Base-by-base conservation (phyloP, 2,888 invertebrate genomes). In the Pristionchus entomophagus region DNA sequence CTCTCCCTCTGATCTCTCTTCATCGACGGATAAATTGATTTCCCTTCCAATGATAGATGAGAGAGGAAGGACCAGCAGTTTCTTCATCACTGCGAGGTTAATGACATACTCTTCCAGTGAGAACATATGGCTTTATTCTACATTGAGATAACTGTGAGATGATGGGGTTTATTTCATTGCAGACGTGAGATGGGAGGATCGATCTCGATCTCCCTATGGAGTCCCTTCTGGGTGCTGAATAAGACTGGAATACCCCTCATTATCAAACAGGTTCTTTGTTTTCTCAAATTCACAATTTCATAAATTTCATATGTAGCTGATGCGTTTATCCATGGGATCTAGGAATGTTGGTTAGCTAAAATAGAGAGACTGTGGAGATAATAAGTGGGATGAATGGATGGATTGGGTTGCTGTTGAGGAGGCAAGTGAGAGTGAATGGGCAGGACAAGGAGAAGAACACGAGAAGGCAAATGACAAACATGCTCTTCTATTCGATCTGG, bases 191-290 rank as follows among this genome's bases (percentile, higher is more conserved):
- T 49, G 41, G 91, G 96, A 10, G 91, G 90, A 0, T 86, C 90
- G 0, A 87, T 93, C 29, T 86, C 96, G 95, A 95, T 97, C 90
- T 96, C 95, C 32, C 95, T 98, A 41, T 96, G 96, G 81, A 96
- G 97, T 3, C 96, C 97, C 3, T 97, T 96, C 94, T 99, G 98
- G 98, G 95, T 99, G 89, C 96, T 99, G 87, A 99, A 99, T 95
- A 96, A 97, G 94, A 96, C 97, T 10, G 98, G 98, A 0, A 29
- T 84, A 35, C 65, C 83, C 41, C 65, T 84, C 19, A 65, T 84
- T 49, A 65, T 84, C 65, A 84, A 65, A 12, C 83, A 84, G 83
- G 83, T 65, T 3, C 12, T 22, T 41, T 38, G 17, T 22, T 26
- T 32, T 1, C 1, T 73, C 41, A n/a, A 1, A 12, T n/a, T n/a